Conservation (phyloP, 92 coral and sea anemone species). For the Umimayanthus kanabou region DNA sequence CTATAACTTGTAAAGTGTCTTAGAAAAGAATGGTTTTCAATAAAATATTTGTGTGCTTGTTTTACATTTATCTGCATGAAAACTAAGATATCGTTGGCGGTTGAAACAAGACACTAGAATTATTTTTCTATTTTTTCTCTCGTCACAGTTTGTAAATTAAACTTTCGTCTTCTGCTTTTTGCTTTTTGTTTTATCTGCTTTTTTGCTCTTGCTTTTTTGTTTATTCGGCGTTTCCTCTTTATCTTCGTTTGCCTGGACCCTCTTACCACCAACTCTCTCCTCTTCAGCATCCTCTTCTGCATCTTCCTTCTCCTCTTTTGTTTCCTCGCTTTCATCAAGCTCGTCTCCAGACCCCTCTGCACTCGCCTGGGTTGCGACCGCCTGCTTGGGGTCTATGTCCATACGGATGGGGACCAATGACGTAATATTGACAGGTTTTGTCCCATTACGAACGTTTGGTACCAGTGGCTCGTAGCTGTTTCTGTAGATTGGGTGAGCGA, state of each 20-base stretch:
- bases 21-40: too few species aligned
- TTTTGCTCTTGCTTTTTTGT: neutral
- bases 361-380: neutral
- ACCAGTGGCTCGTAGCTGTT: conserved; percentile 3
- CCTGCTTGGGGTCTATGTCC: conserved; percentile 9
- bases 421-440: neutral
- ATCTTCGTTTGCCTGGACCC: neutral
- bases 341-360: conserved; percentile 12
- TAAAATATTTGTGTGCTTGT: neutral
- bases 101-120: neutral
- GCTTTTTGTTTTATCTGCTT: neutral
- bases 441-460: neutral
- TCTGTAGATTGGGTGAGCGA: conserved; percentile 7
- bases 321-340: conserved; percentile 9
- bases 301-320: conserved; percentile 4
- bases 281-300: neutral
- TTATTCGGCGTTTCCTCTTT: neutral
- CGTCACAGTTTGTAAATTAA: neutral
- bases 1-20: too few species aligned
- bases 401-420: neutral
- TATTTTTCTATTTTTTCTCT: neutral
- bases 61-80: neutral
- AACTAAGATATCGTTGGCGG: neutral
- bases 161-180: conserved; percentile 1
- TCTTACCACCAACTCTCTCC: neutral